Base-by-base conservation (phyloP, 2,888 invertebrate species). In the Neuroscelio doddi region DNA sequence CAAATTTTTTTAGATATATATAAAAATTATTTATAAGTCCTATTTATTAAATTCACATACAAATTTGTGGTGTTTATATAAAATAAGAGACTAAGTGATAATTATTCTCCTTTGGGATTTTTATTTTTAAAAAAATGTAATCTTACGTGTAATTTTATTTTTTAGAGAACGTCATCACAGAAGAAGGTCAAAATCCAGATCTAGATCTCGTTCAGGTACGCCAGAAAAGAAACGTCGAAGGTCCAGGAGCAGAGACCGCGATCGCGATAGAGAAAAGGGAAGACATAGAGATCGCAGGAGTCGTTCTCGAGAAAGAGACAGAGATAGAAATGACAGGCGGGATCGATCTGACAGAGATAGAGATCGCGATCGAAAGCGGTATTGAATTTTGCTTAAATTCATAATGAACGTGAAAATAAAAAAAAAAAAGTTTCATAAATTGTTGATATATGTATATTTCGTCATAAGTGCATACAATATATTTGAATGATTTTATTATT, bases 301-400 rank as follows among this genome's bases (percentile, higher is more conserved):
- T 74, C 87, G 91, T 70, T 91, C 91, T 39, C 86, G 91, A 62
- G 91, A 91, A 27, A 80, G 90, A 30, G 90, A 90, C 9, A 86
- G 88, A 0, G 88, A 89, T 52, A 85, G 88, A 85, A 86, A 71
- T 27, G 82, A 81, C 21, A 73, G 81, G 39, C 75, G 79, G 38
- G 81, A 80, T 15, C 68, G 81, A 7, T 85, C 87, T 0, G 88
- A 88, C 38, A 85, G 88, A 57, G 87, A 87, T 8, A 83, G 86
- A 82, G 85, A 85, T 59, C 78, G 84, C 16, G 84, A 86, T 30
- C 82, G 87, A 47, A 88, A 88, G 79, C 85, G 88, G 87, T 87
- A 81, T 70, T 75, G 64, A 63, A 70, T 74, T 32, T 15, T 42
- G 26, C 57, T 34, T 41, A 9, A 32, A n/a, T n/a, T n/a, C n/a